Percentiles rank a stretch among this genome's conserved stretches.
Conservation (phyloP, 1,140 invertebrate species). For the Rhopalosiphum maidis region DNA sequence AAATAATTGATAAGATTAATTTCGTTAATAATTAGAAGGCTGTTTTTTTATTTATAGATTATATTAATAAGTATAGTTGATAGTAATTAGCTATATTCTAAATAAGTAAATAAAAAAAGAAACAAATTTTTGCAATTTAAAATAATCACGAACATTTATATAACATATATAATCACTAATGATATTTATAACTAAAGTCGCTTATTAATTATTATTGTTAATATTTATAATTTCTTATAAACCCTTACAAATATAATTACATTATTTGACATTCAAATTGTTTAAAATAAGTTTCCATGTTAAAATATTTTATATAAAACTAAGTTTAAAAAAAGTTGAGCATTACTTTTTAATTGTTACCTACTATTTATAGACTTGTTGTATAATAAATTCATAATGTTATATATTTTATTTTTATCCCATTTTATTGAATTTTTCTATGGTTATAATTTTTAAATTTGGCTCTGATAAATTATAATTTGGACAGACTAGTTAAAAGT, state of each 20-base stretch:
- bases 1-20: not conserved
- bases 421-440: not conserved
- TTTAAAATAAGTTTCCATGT: not conserved
- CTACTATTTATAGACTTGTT: not conserved
- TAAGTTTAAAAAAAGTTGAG: not conserved
- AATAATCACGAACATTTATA: not conserved
- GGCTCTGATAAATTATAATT: constrained; percentile 1
- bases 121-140: not conserved
- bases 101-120: not conserved
- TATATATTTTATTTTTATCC: not conserved
- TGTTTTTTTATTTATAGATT: not conserved
- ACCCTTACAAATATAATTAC: no score
- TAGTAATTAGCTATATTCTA: not conserved
- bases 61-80: not conserved
- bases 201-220: not conserved
- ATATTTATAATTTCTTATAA: not conserved
- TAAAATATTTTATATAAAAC: not conserved
- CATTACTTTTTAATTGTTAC: not conserved
- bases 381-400: not conserved
- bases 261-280: not conserved
- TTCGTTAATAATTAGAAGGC: not conserved
- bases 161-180: not conserved
- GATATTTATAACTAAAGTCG: not conserved
- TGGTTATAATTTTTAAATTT: not conserved
- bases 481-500: not conserved